Percentiles rank a stretch among this genome's conserved stretches.
phyloP scores from a whole-genome alignment of 2,113 vertebrate genomes.

The Atherinomorus stipes region DNA sequence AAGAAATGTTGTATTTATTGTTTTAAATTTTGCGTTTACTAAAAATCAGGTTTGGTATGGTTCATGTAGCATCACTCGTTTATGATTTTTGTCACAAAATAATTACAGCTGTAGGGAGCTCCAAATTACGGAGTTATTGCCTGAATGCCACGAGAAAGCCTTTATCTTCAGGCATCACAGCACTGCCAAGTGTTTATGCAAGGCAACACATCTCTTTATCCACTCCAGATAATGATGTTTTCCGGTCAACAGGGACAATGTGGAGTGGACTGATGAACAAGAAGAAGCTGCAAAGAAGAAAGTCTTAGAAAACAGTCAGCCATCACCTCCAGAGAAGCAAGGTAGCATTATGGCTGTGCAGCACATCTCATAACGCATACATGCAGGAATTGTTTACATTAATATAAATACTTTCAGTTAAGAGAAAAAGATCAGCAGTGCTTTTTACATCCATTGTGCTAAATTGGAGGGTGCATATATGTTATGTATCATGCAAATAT shows the following conservation, averaged over 20 bases:
- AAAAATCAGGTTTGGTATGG: too few relatives aligned
- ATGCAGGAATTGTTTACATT: too few relatives aligned
- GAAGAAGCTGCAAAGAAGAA: constrained; percentile 90
- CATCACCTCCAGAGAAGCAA: constrained; percentile 90
- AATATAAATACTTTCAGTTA: background rate
- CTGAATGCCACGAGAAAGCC: background rate
- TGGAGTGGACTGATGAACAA: constrained; percentile 96
- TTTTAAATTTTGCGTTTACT: too few relatives aligned
- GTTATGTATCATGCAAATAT: background rate
- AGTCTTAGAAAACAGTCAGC: constrained; percentile 91
- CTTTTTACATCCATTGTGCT: background rate
- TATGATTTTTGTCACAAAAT: too few relatives aligned
- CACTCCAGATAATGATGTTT: constrained; percentile 3
- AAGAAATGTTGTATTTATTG: too few relatives aligned
- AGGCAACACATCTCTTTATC: background rate
- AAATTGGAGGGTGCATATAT: background rate
- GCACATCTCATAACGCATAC: background rate
- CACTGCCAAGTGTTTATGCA: background rate
- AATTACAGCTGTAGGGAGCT: too few relatives aligned
- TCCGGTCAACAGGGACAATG: constrained; percentile 90
- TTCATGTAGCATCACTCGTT: too few relatives aligned
- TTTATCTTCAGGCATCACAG: background rate
- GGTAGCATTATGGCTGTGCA: constrained; percentile 77
- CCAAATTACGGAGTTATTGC: too few relatives aligned
- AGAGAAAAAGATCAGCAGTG: too few relatives aligned